These are phyloP conservation scores for Cladorhizidae sp. DNA, from an alignment of 37 sponge, comb jelly and placozoan species.

Conservation along the genomic window DNA sequence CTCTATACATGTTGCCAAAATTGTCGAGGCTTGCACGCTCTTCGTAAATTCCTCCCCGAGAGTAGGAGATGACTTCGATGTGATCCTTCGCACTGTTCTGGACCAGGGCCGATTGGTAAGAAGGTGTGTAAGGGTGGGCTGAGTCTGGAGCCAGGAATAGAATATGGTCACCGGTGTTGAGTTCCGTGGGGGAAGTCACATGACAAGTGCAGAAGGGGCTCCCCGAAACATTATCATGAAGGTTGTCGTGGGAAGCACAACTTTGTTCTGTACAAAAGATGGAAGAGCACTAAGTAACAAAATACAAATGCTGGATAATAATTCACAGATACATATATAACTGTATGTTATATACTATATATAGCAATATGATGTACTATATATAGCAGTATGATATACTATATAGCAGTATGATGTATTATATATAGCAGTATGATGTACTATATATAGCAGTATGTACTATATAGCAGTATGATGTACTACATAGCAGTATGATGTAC, in stretches of 20 bases:
- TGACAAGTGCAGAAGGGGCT: not conserved
- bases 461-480: no score
- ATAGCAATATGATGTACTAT: no score
- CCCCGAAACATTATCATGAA: not conserved
- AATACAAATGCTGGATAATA: no score
- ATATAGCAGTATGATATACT: no score
- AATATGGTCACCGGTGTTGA: conserved; percentile 16
- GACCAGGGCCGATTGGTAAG: conserved; percentile 15
- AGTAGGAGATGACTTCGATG: conserved; percentile 9
- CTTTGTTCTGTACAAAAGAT: not conserved
- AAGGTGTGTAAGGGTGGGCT: conserved; percentile 5
- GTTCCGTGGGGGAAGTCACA: not conserved
- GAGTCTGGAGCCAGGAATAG: not conserved
- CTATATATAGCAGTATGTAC: no score
- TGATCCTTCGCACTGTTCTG: not conserved
- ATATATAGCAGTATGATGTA: no score
- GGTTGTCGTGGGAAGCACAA: not conserved
- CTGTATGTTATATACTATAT: no score
- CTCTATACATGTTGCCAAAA: not conserved
- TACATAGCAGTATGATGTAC: no score
- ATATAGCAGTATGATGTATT: no score
- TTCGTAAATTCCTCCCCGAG: not conserved
- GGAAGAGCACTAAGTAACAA: no score
- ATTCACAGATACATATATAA: no score
- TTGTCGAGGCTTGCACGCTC: not conserved